phyloP scores from a whole-genome alignment of 2,888 invertebrate genomes.

The Cremastinae sp. region DNA sequence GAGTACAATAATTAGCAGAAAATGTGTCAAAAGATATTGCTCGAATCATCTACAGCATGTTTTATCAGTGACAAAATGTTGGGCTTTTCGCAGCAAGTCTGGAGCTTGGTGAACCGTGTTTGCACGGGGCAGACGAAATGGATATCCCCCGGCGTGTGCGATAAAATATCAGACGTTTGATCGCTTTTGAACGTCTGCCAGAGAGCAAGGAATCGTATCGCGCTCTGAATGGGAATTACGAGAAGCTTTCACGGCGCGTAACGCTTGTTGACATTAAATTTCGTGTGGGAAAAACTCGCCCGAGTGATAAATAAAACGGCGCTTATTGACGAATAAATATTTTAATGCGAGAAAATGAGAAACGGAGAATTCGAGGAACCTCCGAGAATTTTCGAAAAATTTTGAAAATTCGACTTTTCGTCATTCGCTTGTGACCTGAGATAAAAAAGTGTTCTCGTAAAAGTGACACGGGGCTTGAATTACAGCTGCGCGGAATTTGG shows the following conservation, averaged over 20 bases:
- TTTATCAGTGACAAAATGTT: too few species aligned
- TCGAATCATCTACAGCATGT: background rate
- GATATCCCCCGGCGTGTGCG: conserved; percentile 1
- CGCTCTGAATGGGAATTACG: conserved; percentile 39
- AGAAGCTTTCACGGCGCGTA: background rate
- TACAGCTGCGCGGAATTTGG: conserved; percentile 54
- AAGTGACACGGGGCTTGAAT: conserved; percentile 36
- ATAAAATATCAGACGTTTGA: conserved; percentile 48
- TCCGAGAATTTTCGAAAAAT: too few species aligned
- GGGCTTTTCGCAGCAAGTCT: background rate
- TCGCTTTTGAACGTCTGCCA: conserved; percentile 49
- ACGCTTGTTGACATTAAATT: background rate
- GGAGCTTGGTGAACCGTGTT: background rate
- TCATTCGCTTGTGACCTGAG: conserved; percentile 9
- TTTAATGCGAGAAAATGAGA: background rate
- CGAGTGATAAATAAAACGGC: conserved; percentile 31
- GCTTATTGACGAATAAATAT: background rate
- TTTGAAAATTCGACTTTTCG: conserved; percentile 40
- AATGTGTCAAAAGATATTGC: too few species aligned
- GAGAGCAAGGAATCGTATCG: conserved; percentile 8
- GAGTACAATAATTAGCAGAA: too few species aligned
- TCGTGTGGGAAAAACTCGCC: conserved; percentile 22
- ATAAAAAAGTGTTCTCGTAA: conserved; percentile 19
- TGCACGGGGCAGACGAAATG: conserved; percentile 6
- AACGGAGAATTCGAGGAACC: conserved; percentile 12